Evolutionary conservation across 64 coral and sea anemone species (phyloP).

Genomic region (Actinia equina): DNA sequence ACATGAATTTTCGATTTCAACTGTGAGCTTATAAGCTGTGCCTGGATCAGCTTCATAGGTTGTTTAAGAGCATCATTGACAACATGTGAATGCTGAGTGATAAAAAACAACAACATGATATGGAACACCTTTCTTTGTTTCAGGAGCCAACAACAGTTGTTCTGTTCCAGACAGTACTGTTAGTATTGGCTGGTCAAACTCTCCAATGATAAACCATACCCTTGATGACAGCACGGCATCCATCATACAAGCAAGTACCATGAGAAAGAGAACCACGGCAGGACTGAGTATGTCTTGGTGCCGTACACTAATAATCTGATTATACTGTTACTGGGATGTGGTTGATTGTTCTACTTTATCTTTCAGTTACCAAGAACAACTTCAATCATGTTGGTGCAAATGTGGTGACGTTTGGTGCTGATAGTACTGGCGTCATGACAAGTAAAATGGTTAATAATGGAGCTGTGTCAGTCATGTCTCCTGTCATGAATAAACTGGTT

Average conservation of each 20-base stretch:
- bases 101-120: too few relatives aligned
- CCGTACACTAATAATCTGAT: too few relatives aligned
- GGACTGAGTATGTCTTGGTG: slow-evolving; percentile 28
- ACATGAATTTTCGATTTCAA: too few relatives aligned
- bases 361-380: background rate
- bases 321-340: too few relatives aligned
- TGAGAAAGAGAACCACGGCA: slow-evolving; percentile 56
- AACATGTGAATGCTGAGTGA: too few relatives aligned
- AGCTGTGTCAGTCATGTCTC: background rate
- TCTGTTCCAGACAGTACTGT: background rate
- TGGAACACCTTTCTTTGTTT: background rate
- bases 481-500: background rate
- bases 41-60: too few relatives aligned
- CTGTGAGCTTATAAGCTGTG: too few relatives aligned
- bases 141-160: background rate
- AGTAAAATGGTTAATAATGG: background rate
- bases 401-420: background rate
- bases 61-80: too few relatives aligned
- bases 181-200: background rate
- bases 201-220: background rate
- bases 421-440: background rate
- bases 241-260: slow-evolving; percentile 57
- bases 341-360: background rate
- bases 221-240: slow-evolving; percentile 36
- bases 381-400: background rate